A percentile compares a stretch with the other conserved stretches of the same genome.
phyloP scores from a whole-genome alignment of 2,113 vertebrate species.

The Prionailurus viverrinus region DNA sequence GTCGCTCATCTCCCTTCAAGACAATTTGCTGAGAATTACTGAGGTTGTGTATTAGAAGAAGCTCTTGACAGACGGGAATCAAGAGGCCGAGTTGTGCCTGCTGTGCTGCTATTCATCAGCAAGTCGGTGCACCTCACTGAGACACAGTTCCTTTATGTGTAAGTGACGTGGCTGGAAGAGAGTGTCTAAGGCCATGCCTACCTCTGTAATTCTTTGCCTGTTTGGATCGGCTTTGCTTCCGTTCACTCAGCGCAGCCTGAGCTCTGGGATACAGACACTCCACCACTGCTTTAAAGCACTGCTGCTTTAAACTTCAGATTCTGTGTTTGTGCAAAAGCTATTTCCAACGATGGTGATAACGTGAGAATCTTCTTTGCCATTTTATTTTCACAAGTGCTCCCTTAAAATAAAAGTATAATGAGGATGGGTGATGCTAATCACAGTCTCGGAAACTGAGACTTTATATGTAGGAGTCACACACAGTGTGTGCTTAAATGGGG shows the following conservation, averaged over 20 bases:
- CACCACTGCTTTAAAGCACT: not conserved
- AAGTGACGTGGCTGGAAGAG: not conserved
- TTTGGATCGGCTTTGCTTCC: rapidly evolving
- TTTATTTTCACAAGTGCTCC: not conserved
- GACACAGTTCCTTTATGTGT: not conserved
- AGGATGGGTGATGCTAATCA: not conserved
- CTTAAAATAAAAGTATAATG: not conserved
- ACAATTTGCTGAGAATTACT: not conserved
- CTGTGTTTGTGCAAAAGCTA: not conserved
- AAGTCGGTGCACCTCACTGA: not conserved
- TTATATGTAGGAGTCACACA: too few relatives aligned
- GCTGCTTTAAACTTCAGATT: not conserved
- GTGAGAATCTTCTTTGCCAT: not conserved
- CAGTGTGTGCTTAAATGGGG: not conserved
- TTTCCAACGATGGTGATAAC: not conserved
- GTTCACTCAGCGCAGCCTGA: not conserved
- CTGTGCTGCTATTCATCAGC: not conserved
- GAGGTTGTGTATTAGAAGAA: not conserved
- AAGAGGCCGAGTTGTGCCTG: not conserved
- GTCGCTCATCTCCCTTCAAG: rapidly evolving
- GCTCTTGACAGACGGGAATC: too few relatives aligned
- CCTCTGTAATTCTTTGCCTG: too few relatives aligned
- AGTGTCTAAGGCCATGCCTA: not conserved
- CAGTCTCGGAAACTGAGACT: not conserved
- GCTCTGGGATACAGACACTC: not conserved